Conservation (phyloP, 2,888 invertebrate genomes). For the Homarus gammarus region DNA sequence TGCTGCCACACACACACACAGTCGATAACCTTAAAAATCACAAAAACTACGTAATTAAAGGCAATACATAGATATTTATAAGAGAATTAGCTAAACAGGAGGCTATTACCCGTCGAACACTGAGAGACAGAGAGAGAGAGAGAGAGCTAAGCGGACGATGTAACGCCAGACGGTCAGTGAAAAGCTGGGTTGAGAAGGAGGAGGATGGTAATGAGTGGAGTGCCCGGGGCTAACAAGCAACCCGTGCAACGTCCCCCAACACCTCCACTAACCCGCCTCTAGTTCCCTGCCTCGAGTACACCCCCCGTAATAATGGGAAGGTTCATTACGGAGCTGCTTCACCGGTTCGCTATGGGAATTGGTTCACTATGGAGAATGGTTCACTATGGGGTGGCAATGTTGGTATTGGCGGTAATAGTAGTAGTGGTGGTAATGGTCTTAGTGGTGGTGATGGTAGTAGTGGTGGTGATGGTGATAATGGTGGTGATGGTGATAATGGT, state of each 20-base stretch:
- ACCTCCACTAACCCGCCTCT: slow-evolving; percentile 33
- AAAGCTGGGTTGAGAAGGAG: no score
- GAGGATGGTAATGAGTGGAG: slow-evolving; percentile 25
- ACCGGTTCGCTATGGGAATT: no score
- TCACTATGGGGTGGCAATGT: neutral
- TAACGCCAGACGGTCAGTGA: slow-evolving; percentile 19
- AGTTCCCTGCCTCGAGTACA: slow-evolving; percentile 9
- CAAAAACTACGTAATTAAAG: no score
- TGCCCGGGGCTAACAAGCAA: slow-evolving; percentile 38
- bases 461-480: no score
- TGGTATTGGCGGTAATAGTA: neutral
- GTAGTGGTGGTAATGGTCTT: no score
- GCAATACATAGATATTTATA: no score
- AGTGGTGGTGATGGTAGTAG: neutral
- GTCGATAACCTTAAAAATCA: neutral
- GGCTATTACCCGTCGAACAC: no score
- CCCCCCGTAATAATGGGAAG: neutral
- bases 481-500: neutral
- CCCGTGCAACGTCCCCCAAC: slow-evolving; percentile 36
- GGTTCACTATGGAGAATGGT: no score
- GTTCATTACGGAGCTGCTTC: no score
- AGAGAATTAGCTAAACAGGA: neutral
- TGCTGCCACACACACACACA: slow-evolving; percentile 10
- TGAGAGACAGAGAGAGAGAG: neutral
- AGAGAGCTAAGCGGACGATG: slow-evolving; percentile 1